Percentiles rank a stretch among this genome's conserved stretches.
Evolutionary conservation across 2,888 invertebrate species (phyloP).

Genomic region (Priapulus caudatus): DNA sequence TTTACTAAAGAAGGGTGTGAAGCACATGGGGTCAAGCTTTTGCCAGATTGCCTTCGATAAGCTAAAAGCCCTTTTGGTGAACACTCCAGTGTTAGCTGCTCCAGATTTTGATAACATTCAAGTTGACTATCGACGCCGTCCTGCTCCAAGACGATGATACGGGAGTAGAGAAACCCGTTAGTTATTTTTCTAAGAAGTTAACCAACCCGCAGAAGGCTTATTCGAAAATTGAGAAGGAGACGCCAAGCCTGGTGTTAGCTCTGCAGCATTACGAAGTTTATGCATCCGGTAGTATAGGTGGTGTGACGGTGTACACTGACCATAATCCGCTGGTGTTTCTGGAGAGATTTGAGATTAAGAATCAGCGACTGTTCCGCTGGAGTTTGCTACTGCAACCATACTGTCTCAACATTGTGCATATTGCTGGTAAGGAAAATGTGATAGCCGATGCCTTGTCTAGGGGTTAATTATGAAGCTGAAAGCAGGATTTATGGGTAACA

Average conservation of each 20-base stretch:
- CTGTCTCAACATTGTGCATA: neutral
- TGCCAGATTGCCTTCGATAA: conserved; percentile 20
- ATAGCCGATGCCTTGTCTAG: neutral
- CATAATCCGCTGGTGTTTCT: neutral
- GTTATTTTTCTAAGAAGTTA: conserved; percentile 15
- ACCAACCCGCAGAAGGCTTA: conserved; percentile 16
- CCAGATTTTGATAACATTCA: conserved; percentile 20
- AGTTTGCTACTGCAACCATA: neutral
- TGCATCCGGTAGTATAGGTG: neutral
- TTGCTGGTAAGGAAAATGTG: conserved; percentile 1
- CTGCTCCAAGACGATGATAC: conserved; percentile 21
- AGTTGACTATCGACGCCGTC: conserved; percentile 23
- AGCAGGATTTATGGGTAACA: no score
- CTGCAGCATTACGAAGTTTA: conserved; percentile 14
- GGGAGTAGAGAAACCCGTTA: conserved; percentile 19
- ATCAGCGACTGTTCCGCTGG: neutral
- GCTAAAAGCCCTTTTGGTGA: conserved; percentile 14
- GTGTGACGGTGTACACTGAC: conserved; percentile 13
- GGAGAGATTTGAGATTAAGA: neutral
- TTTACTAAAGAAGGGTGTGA: conserved; percentile 12
- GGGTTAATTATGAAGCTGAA: no score
- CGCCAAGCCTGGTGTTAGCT: conserved; percentile 9
- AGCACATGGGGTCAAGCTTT: conserved; percentile 18
- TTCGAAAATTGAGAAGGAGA: conserved; percentile 14
- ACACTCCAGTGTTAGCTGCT: conserved; percentile 17